phyloP scores from a whole-genome alignment of 2,888 invertebrate genomes.

The Icerya purchasi region DNA sequence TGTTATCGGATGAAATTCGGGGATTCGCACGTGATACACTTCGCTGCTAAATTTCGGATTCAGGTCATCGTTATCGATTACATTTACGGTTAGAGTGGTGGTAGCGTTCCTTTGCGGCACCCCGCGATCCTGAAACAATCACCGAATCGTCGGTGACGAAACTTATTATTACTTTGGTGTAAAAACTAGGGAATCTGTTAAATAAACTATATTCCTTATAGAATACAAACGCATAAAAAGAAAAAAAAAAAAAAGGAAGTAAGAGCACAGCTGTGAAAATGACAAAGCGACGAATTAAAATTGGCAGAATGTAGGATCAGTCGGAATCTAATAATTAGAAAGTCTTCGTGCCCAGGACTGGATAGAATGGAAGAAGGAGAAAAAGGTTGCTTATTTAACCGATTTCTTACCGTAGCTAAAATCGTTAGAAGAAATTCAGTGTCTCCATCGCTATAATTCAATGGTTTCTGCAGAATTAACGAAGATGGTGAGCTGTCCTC shows the following conservation, averaged over 20 bases:
- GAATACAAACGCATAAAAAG: no score
- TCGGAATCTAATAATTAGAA: no score
- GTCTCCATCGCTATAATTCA: slow-evolving; percentile 65
- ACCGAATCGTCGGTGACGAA: neutral
- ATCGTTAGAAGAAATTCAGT: slow-evolving; percentile 48
- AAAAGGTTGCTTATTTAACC: no score
- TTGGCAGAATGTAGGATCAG: no score
- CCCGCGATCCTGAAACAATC: slow-evolving; percentile 46
- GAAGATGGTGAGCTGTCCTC: slow-evolving; percentile 59
- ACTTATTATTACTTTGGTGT: no score
- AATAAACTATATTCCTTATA: no score
- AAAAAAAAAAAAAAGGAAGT: no score
- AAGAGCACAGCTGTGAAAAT: no score
- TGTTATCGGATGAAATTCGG: slow-evolving; percentile 60
- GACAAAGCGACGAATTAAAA: no score
- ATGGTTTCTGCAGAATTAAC: slow-evolving; percentile 44
- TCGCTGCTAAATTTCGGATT: slow-evolving; percentile 62
- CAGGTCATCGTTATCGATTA: slow-evolving; percentile 59
- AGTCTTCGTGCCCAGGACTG: no score
- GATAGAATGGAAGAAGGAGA: no score
- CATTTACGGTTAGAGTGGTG: slow-evolving; percentile 44
- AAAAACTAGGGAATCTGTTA: no score
- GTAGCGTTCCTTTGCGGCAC: slow-evolving; percentile 50
- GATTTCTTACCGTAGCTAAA: slow-evolving; percentile 56
- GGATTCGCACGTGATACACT: slow-evolving; percentile 53